These are phyloP conservation scores for Rhynchopsitta pachyrhyncha DNA, from an alignment of 2,113 vertebrate species.

Conservation along the genomic window DNA sequence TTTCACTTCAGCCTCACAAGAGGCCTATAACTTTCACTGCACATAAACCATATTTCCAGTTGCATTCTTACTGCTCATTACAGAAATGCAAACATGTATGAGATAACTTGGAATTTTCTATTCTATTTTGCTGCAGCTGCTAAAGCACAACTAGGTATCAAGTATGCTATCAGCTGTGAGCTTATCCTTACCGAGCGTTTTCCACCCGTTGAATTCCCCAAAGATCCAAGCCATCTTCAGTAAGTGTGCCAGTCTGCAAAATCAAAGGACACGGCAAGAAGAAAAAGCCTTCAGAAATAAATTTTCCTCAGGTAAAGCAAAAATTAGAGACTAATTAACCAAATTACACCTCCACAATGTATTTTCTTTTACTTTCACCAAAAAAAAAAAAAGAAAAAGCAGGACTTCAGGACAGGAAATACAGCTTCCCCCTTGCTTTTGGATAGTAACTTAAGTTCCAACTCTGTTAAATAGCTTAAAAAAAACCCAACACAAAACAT, in stretches of 20 bases:
- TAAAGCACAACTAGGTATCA: not conserved
- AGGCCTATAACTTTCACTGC: not conserved
- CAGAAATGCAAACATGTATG: not conserved
- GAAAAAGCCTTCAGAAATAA: not conserved
- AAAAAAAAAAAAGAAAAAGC: not conserved
- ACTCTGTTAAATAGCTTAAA: not conserved
- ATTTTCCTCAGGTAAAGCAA: not conserved
- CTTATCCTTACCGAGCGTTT: conserved; percentile 79
- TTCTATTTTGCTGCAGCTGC: not conserved
- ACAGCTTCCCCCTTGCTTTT: not conserved
- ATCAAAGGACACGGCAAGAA: not conserved
- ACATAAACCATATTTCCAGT: not conserved
- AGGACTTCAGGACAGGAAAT: not conserved
- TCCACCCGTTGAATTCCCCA: conserved; percentile 94
- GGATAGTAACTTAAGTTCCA: not conserved
- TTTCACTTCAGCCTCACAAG: not conserved
- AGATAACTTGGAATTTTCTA: not conserved
- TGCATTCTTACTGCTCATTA: not conserved
- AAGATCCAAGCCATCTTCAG: conserved; percentile 95
- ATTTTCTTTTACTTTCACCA: not conserved
- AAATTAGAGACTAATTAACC: not conserved
- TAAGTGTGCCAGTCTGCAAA: conserved; percentile 93
- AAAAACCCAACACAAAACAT: not conserved
- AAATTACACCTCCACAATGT: not conserved
- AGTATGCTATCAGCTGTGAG: not conserved